phyloP scores from a whole-genome alignment of 1,140 invertebrate genomes.

The Drosophila lowei region DNA sequence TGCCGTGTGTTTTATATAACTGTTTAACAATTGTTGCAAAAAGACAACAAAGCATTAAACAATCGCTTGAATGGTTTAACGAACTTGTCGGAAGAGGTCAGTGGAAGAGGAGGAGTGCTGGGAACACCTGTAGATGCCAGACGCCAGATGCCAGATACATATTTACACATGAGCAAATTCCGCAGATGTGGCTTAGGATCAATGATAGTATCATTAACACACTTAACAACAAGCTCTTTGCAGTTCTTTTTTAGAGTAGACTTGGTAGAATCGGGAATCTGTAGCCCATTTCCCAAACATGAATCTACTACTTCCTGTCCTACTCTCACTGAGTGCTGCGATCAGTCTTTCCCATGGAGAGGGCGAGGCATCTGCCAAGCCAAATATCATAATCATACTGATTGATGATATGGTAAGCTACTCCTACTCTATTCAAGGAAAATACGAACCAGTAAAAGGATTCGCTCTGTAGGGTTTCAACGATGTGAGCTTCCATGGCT shows the following conservation, averaged over 20 bases:
- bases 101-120: neutral
- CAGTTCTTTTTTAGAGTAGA: no score
- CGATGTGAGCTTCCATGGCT: constrained; percentile 95
- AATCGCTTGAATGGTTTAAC: constrained; percentile 26
- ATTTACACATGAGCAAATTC: constrained; percentile 20
- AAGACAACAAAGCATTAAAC: constrained; percentile 11
- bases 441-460: no score
- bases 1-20: constrained; percentile 30
- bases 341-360: constrained; percentile 4
- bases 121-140: constrained; percentile 3
- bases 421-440: no score
- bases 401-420: constrained; percentile 74
- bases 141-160: constrained; percentile 17
- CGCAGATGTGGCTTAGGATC: constrained; percentile 2
- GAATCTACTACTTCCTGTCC: neutral
- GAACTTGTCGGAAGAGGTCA: constrained; percentile 42
- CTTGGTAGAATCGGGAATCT: no score
- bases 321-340: constrained; percentile 13
- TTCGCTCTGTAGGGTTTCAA: constrained; percentile 89
- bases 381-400: constrained; percentile 73
- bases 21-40: constrained; percentile 36
- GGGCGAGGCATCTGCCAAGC: constrained; percentile 21
- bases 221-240: no score
- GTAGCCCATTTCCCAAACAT: constrained; percentile 2
- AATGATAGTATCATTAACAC: no score